Evolutionary conservation across 1,140 invertebrate species (phyloP), one percentile per base, ranked within the genome.

Genomic region (Sitophilus oryzae): DNA sequence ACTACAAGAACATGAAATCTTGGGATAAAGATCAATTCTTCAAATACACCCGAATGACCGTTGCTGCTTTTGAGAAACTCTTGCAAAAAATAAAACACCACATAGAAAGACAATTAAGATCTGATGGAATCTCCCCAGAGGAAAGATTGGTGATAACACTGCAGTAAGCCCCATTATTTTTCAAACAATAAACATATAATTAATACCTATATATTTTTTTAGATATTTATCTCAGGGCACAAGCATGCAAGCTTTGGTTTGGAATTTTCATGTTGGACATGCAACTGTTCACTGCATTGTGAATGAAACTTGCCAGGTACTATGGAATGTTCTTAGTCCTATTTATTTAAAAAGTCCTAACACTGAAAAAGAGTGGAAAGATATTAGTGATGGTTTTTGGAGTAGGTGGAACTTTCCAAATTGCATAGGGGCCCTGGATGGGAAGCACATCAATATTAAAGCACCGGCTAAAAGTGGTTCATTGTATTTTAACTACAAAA

Each of bases 401-500:
- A 34, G 10, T n/a, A n/a, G n/a, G n/a, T n/a, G n/a, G n/a, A n/a
- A n/a, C n/a, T n/a, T n/a, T n/a, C n/a, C n/a, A n/a, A n/a, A n/a
- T n/a, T n/a, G n/a, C n/a, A n/a, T n/a, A n/a, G n/a, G n/a, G n/a
- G n/a, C n/a, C n/a, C n/a, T n/a, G n/a, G n/a, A n/a, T n/a, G n/a
- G n/a, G n/a, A n/a, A n/a, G n/a, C n/a, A n/a, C n/a, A n/a, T n/a
- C 10, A n/a, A 19, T 10, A 47, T 60, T 10, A 19, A 53, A 55
- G 14, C 44, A 19, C 56, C 59, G 6, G 18, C 43, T n/a, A 34
- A 52, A 3, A 40, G 22, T 43, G 52, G 57, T 10, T 55, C 52
- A n/a, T 6, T 18, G 21, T 50, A 19, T 35, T 52, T 45, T 20
- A 76, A 76, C 52, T 23, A 72, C 70, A n/a, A n/a, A n/a, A n/a